Evolutionary conservation across 2,888 invertebrate genomes (phyloP).

Genomic region (Heliconius charithonia): DNA sequence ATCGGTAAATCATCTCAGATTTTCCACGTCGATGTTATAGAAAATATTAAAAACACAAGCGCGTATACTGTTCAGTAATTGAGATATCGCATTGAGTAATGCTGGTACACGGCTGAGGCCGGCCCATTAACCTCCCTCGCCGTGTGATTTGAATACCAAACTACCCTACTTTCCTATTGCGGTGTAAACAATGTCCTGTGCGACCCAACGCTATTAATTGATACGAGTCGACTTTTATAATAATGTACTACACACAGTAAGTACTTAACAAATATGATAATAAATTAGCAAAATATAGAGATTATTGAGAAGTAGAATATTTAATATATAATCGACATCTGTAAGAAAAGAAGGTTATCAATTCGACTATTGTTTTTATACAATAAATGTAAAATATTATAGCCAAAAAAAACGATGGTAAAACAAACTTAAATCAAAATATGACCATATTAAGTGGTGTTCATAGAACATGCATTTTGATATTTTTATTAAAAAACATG

Average conservation of each 20-base stretch:
- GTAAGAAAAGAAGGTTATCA: too few species aligned
- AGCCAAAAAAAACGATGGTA: too few species aligned
- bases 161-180: slow-evolving; percentile 61
- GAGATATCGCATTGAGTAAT: slow-evolving; percentile 46
- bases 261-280: not conserved
- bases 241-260: not conserved
- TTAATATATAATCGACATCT: too few species aligned
- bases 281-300: too few species aligned
- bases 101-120: slow-evolving; percentile 51
- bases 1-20: not conserved
- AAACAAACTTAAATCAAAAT: not conserved
- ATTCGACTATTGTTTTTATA: too few species aligned
- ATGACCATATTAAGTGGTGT: not conserved
- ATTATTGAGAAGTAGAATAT: too few species aligned
- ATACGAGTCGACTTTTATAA: not conserved
- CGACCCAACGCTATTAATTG: not conserved
- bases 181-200: slow-evolving; percentile 46
- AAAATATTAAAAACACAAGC: not conserved
- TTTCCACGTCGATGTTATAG: not conserved
- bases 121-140: slow-evolving; percentile 68
- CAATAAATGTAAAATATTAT: too few species aligned
- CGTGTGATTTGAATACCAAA: slow-evolving; percentile 79
- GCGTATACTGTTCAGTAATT: slow-evolving; percentile 44
- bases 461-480: not conserved
- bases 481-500: not conserved